phyloP scores from a whole-genome alignment of 2,888 invertebrate species.

The Sepiola atlantica region DNA sequence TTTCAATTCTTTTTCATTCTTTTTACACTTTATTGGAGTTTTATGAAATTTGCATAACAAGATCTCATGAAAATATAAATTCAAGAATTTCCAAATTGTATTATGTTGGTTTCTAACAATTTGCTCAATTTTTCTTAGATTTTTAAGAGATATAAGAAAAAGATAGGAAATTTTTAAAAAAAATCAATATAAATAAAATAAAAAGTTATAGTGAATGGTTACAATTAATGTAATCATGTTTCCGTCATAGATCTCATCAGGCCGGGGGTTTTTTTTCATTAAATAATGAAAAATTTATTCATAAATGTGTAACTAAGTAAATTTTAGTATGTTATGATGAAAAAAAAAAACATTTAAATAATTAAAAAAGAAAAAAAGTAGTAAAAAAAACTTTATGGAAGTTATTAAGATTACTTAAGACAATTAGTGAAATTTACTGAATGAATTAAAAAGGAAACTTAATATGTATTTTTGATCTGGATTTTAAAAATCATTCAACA shows the following conservation, averaged over 20 bases:
- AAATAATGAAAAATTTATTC: neutral
- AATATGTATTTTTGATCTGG: slow-evolving; percentile 6
- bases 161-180: too few species aligned
- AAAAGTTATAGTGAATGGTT: too few species aligned
- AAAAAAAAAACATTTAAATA: neutral
- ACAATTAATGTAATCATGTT: too few species aligned
- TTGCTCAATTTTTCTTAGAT: neutral
- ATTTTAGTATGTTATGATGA: neutral
- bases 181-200: too few species aligned
- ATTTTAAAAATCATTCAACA: neutral
- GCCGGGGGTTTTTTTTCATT: too few species aligned
- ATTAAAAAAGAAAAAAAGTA: neutral
- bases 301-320: neutral
- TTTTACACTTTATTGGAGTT: neutral
- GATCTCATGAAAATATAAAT: neutral
- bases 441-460: neutral
- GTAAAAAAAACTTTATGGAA: neutral
- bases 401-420: neutral
- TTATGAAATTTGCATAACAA: neutral
- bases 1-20: neutral
- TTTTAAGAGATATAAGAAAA: neutral
- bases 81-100: neutral
- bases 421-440: neutral
- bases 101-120: neutral
- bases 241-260: too few species aligned